Base-by-base conservation (phyloP, 92 coral and sea anemone genomes). In the Montipora capitata region DNA sequence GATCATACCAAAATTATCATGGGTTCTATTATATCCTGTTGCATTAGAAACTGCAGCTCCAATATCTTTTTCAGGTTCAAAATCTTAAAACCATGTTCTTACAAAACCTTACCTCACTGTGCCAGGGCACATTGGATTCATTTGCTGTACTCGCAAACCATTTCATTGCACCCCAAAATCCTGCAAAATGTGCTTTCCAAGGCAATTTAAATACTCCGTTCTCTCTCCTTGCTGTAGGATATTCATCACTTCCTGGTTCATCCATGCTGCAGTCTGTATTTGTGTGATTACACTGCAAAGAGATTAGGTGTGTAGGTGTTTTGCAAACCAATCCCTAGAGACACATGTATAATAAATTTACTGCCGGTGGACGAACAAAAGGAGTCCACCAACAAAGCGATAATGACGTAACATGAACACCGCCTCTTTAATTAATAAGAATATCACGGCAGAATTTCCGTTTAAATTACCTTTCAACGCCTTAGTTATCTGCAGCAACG, bases 141-240 rank as follows among this genome's bases (percentile, higher is more conserved):
- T 83, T 83, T 41, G 70, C 42, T 72, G 87, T 72, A 2, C 71
- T 83, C 72, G 62, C 13, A 44, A 83, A 83, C 87, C 87, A 83
- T 73, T 83, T 83, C 72, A 72, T 43, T 4, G 71, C 79, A 5
- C 18, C 57, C 4, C 42, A 39, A 2, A 12, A 10, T 20, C 61
- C 64, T 16, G 79, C 39, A 2, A 13, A 27, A 56, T 11, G 35
- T 43, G 72, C 80, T 39, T 66, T 15, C 87, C 87, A 83, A 35
- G 87, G 87, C 18, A 83, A 8, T 17, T 2, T 4, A 73, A 72
- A 83, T 0, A n/a, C 48, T 59, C 87, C 87, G 58, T 73, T 83
- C 45, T 83, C 87, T 12, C 61, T 17, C 40, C 7, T 44, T 59
- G 87, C 87, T 72, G 58, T 18, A 18, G 87, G 87, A 48, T 83